Conservation (phyloP, 2,888 invertebrate genomes). For the Taenaris catops region DNA sequence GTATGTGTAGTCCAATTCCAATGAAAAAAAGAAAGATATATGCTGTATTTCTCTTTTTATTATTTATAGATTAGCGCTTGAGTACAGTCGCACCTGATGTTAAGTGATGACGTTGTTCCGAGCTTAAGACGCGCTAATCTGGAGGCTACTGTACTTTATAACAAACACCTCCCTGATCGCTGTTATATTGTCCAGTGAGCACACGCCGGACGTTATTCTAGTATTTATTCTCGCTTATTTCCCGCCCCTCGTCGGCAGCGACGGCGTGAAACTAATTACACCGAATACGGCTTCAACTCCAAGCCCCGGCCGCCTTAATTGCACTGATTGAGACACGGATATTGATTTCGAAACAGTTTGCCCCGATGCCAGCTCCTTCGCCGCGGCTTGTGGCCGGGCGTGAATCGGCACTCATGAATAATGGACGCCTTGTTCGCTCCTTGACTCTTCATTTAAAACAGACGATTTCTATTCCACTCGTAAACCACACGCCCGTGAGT, state of each 20-base stretch:
- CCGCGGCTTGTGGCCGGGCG: constrained; percentile 48
- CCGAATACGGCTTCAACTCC: constrained; percentile 50
- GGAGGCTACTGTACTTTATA: too few relatives aligned
- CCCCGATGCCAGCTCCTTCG: constrained; percentile 36
- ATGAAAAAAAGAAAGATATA: too few relatives aligned
- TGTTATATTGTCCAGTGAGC: constrained; percentile 2
- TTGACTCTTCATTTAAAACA: constrained; percentile 75
- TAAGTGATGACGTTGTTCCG: too few relatives aligned
- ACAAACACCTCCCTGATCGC: too few relatives aligned
- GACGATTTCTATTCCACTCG: constrained; percentile 76
- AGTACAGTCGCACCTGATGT: too few relatives aligned
- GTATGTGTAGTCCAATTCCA: too few relatives aligned
- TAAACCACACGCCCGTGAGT: constrained; percentile 72
- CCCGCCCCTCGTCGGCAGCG: constrained; percentile 43
- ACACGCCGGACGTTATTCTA: constrained; percentile 6
- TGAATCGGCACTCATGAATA: constrained; percentile 71
- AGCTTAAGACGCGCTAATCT: too few relatives aligned
- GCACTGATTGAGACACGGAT: constrained; percentile 77
- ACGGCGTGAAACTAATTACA: constrained; percentile 68
- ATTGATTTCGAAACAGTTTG: constrained; percentile 72
- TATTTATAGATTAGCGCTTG: too few relatives aligned
- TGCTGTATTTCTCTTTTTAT: too few relatives aligned
- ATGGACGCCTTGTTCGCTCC: constrained; percentile 69
- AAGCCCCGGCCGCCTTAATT: constrained; percentile 56
- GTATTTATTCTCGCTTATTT: constrained; percentile 12